A percentile compares a stretch with the other conserved stretches of the same genome.
Evolutionary conservation across 1,140 invertebrate genomes (phyloP).

Genomic region (Acromyrmex charruanus): DNA sequence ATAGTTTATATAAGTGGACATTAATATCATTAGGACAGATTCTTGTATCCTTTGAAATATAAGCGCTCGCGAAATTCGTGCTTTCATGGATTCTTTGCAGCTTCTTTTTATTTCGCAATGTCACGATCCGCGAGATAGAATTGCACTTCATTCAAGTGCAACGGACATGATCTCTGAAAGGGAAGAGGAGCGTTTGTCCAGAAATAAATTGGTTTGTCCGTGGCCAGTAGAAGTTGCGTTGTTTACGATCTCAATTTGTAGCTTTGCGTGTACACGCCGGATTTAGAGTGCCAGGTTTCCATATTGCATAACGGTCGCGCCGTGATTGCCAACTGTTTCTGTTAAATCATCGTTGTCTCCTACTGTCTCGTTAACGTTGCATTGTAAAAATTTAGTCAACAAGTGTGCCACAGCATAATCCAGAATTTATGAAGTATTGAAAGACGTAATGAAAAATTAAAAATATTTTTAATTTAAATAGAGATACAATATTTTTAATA

Average conservation of each 20-base stretch:
- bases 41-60: background rate
- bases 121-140: background rate
- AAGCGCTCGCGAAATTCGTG: background rate
- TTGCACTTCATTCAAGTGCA: slow-evolving; percentile 28
- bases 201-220: slow-evolving; percentile 41
- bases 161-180: background rate
- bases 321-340: slow-evolving; percentile 40
- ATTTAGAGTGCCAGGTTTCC: slow-evolving; percentile 42
- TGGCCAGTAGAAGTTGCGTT: slow-evolving; percentile 18
- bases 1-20: no score
- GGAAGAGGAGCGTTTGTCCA: background rate
- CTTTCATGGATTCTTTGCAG: background rate
- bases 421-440: background rate
- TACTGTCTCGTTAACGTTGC: background rate
- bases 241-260: slow-evolving; percentile 60
- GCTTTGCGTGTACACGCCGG: slow-evolving; percentile 22
- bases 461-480: background rate
- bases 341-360: background rate
- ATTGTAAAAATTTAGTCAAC: slow-evolving; percentile 16
- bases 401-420: background rate
- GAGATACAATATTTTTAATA: background rate
- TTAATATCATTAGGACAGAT: background rate
- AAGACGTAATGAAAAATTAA: background rate
- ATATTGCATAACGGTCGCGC: slow-evolving; percentile 42
- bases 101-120: slow-evolving; percentile 20